Evolutionary conservation across 2,797 vertebrate species (phyloP), one percentile per base, ranked within the genome.

Genomic region (Micromesistius poutassou): DNA sequence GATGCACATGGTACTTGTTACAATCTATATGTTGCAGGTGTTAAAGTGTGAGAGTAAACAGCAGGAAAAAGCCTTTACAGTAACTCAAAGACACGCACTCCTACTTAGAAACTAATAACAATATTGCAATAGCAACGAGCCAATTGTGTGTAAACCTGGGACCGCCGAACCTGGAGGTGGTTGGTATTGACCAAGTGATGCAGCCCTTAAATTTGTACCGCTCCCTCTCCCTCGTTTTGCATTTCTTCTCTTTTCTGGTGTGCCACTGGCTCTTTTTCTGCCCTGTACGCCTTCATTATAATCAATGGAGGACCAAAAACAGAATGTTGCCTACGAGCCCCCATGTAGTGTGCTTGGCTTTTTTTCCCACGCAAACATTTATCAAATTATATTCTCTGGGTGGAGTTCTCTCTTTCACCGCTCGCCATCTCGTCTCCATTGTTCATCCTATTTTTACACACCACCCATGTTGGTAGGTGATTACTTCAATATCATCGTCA

Each of bases 1-100:
- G 25, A 33, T 31, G 50, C 55, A 46, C 3, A 55, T 0, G 38
- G 73, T 71, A 40, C 25, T 70, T 70, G 55, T 1, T 38, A 30
- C 2, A 70, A 78, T 79, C 50, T 13, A 70, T 80, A 35, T 13
- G 30, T 75, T 25, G 74, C 66, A 16, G 38, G 71, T 72, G 72
- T 72, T 71, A 76, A 46, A 55, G 74, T 72, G 72, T 77, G 74
- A 77, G 55, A 25, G 55, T 80, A 46, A 79, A 79, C 81, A 74
- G 66, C 74, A 38, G 42, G 25, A 77, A 66, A 33, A 76, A 40
- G 36, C 33, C 42, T 74, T 19, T 73, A 22, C 8, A 50, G 30
- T 30, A 70, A 72, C 70, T 38, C 40, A 46, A 68, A 33, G 36
- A 14, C 76, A 31, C 76, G 19, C 38, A 72, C 38, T 25, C 76